phyloP scores from a whole-genome alignment of 2,797 vertebrate genomes.

The Danio tinwini region DNA sequence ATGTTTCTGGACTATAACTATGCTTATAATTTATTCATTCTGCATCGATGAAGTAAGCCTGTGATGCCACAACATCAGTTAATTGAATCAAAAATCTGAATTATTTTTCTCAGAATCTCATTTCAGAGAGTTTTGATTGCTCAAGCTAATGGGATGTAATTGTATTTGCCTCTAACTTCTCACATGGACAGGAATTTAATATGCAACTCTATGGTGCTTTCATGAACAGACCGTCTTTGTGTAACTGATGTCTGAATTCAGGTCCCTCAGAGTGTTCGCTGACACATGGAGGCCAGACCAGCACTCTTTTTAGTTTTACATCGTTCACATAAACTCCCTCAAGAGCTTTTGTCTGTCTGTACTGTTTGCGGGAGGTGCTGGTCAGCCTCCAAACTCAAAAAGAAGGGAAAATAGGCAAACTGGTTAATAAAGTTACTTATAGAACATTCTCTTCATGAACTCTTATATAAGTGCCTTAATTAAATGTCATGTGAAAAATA shows the following conservation, averaged over 20 bases:
- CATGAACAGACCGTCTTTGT: slow-evolving; percentile 64
- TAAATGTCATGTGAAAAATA: slow-evolving; percentile 67
- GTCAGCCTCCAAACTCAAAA: slow-evolving; percentile 22
- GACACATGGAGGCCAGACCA: slow-evolving; percentile 13
- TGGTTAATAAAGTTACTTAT: slow-evolving; percentile 40
- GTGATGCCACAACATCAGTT: slow-evolving; percentile 12
- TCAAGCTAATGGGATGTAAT: neutral
- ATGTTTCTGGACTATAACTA: slow-evolving; percentile 41
- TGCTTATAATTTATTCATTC: neutral
- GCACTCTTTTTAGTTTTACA: neutral
- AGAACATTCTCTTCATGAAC: slow-evolving; percentile 39
- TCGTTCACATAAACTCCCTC: neutral
- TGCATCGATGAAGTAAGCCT: neutral
- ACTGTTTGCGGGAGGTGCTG: slow-evolving; percentile 29
- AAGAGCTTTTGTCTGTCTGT: slow-evolving; percentile 15
- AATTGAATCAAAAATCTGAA: neutral
- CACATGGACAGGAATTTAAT: slow-evolving; percentile 63
- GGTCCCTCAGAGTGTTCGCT: neutral
- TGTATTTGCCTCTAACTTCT: slow-evolving; percentile 27
- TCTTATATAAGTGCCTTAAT: slow-evolving; percentile 54
- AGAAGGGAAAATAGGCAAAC: neutral
- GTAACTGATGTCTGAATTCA: slow-evolving; percentile 45
- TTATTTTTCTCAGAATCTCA: slow-evolving; percentile 30
- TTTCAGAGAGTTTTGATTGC: slow-evolving; percentile 17
- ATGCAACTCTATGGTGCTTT: slow-evolving; percentile 57